A percentile compares a stretch with the other conserved stretches of the same genome.
Evolutionary conservation across 2,888 invertebrate genomes (phyloP).

Genomic region (Choristoneura rosaceana): DNA sequence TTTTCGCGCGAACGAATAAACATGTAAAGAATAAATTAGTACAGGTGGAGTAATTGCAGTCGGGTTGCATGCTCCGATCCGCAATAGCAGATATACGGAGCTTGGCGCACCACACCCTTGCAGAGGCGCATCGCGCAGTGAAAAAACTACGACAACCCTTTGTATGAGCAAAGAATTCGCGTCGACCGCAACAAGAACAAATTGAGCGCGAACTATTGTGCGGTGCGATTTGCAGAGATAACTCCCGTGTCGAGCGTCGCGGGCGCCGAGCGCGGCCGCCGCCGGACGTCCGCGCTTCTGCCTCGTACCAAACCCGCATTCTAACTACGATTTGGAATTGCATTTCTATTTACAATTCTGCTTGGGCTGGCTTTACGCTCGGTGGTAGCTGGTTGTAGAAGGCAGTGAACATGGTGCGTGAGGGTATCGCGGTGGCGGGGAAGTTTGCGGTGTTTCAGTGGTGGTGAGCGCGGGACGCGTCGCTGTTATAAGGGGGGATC

Average conservation of each 20-base stretch:
- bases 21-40: constrained; percentile 58
- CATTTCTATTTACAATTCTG: constrained; percentile 51
- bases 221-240: constrained; percentile 82
- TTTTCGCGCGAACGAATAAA: constrained; percentile 44
- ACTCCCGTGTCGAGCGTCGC: constrained; percentile 76
- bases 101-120: constrained; percentile 62
- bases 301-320: constrained; percentile 47
- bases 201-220: constrained; percentile 83
- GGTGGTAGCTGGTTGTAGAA: constrained; percentile 44
- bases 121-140: constrained; percentile 61
- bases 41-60: constrained; percentile 61
- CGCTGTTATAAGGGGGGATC: constrained; percentile 83
- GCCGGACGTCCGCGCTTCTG: constrained; percentile 60
- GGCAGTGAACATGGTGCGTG: constrained; percentile 63
- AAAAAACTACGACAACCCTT: constrained; percentile 79
- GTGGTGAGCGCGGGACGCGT: constrained; percentile 79
- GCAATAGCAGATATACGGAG: constrained; percentile 65
- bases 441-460: constrained; percentile 58
- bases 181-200: constrained; percentile 83
- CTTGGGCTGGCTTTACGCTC: constrained; percentile 49
- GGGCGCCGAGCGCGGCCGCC: constrained; percentile 60
- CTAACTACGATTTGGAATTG: constrained; percentile 43
- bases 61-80: constrained; percentile 55
- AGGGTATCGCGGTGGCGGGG: constrained; percentile 56
- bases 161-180: constrained; percentile 81